Percentiles rank a stretch among this genome's conserved stretches.
Evolutionary conservation across 1,140 invertebrate genomes (phyloP).

Genomic region (Drosophila biarmipes): DNA sequence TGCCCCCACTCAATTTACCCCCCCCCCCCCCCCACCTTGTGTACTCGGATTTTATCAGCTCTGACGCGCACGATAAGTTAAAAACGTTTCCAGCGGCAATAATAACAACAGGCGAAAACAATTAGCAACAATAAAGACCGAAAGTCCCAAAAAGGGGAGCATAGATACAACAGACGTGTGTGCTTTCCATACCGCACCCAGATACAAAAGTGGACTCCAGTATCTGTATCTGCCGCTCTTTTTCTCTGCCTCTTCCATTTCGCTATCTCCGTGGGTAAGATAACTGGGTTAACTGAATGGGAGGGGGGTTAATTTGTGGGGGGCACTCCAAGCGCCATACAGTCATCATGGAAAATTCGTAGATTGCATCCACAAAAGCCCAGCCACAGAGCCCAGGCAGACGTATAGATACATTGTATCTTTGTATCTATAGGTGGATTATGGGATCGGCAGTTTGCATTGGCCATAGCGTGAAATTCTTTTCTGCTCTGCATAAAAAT

Average conservation of each 20-base stretch:
- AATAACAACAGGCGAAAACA: slow-evolving; percentile 68
- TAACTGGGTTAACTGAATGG: slow-evolving; percentile 35
- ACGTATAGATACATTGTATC: slow-evolving; percentile 20
- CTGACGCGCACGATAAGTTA: slow-evolving; percentile 57
- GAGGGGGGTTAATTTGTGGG: slow-evolving; percentile 35
- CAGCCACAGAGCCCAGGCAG: slow-evolving; percentile 5
- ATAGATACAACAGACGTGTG: slow-evolving; percentile 53
- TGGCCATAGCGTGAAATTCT: slow-evolving; percentile 55
- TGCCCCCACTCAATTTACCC: slow-evolving; percentile 9
- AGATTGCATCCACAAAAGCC: slow-evolving; percentile 28
- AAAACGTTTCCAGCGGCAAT: slow-evolving; percentile 47
- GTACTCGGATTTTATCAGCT: slow-evolving; percentile 65
- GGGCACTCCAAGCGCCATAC: slow-evolving; percentile 11
- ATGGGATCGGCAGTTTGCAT: slow-evolving; percentile 52
- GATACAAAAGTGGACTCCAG: slow-evolving; percentile 33
- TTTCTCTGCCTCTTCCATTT: slow-evolving; percentile 8
- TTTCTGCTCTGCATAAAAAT: slow-evolving; percentile 66
- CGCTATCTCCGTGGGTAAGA: slow-evolving; percentile 33
- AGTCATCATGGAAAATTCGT: slow-evolving; percentile 71
- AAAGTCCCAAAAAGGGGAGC: slow-evolving; percentile 48
- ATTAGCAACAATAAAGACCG: slow-evolving; percentile 65
- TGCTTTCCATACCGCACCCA: slow-evolving; percentile 47
- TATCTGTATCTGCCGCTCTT: slow-evolving; percentile 23
- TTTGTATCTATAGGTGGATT: slow-evolving; percentile 31
- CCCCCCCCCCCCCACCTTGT: slow-evolving; percentile 10